phyloP scores from a whole-genome alignment of 2,113 vertebrate genomes.

The Catharus minimus region DNA sequence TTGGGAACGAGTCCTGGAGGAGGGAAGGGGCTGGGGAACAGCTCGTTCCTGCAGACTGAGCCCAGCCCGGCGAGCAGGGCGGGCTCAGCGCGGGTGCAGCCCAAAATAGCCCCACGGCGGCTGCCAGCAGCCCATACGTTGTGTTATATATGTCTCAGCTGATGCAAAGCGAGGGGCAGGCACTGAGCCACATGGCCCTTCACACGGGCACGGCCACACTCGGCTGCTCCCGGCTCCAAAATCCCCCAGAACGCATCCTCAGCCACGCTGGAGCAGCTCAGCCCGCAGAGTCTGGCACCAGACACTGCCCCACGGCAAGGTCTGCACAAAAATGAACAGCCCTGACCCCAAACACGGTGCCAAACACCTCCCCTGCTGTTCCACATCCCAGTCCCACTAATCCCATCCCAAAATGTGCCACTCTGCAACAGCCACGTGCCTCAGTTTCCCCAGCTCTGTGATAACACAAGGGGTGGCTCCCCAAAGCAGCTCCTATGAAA shows the following conservation, averaged over 20 bases:
- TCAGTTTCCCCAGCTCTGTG: not conserved
- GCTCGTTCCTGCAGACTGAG: not conserved
- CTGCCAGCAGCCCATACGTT: not conserved
- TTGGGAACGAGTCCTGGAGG: too few relatives aligned
- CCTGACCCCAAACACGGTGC: not conserved
- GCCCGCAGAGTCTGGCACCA: accelerated
- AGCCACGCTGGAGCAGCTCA: accelerated
- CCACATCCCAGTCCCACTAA: not conserved
- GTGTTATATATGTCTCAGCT: not conserved
- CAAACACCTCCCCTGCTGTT: not conserved
- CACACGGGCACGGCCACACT: not conserved
- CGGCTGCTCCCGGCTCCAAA: not conserved
- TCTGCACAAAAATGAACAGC: accelerated
- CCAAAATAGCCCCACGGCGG: not conserved
- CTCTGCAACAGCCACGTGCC: accelerated
- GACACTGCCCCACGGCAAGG: not conserved
- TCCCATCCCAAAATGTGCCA: accelerated
- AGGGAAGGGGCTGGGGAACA: not conserved
- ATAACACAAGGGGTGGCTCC: not conserved
- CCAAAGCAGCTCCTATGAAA: not conserved
- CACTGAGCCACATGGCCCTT: not conserved
- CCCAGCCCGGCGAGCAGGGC: not conserved
- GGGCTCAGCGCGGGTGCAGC: not conserved
- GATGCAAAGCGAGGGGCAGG: not conserved
- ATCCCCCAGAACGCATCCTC: not conserved